Evolutionary conservation across 2,888 invertebrate species (phyloP).

Genomic region (Heliothis peltigera): DNA sequence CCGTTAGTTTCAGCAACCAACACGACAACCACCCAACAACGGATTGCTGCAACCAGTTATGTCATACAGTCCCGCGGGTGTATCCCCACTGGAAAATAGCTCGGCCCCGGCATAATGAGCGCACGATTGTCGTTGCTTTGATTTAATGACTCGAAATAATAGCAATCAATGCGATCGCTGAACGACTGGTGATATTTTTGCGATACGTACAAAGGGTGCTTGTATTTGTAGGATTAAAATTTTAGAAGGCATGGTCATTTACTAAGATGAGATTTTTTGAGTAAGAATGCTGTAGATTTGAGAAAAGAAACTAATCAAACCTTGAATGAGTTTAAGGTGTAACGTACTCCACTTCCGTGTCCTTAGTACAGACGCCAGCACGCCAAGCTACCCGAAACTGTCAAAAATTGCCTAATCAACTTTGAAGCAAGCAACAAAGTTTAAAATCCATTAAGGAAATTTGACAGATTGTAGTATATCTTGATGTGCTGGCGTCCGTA

Average conservation of each 20-base stretch:
- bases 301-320: too few relatives aligned
- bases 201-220: conserved; percentile 62
- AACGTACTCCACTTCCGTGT: too few relatives aligned
- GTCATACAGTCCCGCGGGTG: conserved; percentile 36
- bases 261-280: not conserved
- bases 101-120: conserved; percentile 79
- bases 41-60: conserved; percentile 33
- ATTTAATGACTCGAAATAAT: conserved; percentile 87
- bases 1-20: not conserved
- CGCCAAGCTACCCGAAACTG: too few relatives aligned
- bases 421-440: too few relatives aligned
- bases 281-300: too few relatives aligned
- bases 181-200: conserved; percentile 68
- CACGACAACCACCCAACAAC: conserved; percentile 19
- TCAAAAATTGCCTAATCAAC: too few relatives aligned
- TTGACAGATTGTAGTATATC: too few relatives aligned
- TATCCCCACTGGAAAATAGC: conserved; percentile 66
- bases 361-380: too few relatives aligned
- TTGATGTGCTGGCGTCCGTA: too few relatives aligned
- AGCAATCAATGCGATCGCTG: conserved; percentile 81
- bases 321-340: too few relatives aligned
- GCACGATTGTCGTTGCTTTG: conserved; percentile 81
- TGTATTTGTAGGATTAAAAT: conserved; percentile 26
- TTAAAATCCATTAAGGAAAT: too few relatives aligned
- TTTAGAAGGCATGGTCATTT: not conserved